Conservation (phyloP, 2,888 invertebrate genomes). For the Sminthurides aquaticus region DNA sequence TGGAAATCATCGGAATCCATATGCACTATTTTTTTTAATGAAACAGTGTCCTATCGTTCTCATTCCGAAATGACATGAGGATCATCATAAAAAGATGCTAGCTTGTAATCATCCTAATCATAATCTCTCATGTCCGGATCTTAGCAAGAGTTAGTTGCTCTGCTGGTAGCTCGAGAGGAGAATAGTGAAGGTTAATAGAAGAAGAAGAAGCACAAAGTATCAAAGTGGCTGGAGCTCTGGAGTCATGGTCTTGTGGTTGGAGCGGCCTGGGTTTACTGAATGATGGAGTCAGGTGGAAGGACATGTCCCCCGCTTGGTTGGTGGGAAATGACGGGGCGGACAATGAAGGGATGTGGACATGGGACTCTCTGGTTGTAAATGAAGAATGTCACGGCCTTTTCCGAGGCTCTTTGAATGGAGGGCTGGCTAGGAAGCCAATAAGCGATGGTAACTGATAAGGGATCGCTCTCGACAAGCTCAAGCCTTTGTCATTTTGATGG, state of each 20-base stretch:
- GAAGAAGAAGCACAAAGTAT: no score
- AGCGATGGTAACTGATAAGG: constrained; percentile 29
- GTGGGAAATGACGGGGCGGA: neutral
- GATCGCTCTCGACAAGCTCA: constrained; percentile 24
- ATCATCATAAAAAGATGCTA: neutral
- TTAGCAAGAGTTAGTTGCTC: no score
- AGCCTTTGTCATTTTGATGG: constrained; percentile 34
- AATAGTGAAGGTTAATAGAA: no score
- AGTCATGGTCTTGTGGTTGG: no score
- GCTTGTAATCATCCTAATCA: neutral
- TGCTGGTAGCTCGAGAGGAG: no score
- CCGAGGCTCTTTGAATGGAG: constrained; percentile 4
- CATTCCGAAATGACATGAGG: neutral
- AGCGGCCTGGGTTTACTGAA: no score
- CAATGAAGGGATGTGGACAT: neutral
- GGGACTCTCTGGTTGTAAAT: constrained; percentile 1
- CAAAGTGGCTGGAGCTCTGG: no score
- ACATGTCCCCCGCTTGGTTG: neutral
- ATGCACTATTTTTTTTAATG: neutral
- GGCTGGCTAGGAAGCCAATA: neutral
- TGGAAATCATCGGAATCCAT: neutral
- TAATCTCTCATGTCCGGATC: neutral
- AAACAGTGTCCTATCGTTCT: no score
- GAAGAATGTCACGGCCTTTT: constrained; percentile 38
- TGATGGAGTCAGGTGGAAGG: neutral